A percentile compares a stretch with the other conserved stretches of the same genome.
phyloP scores from a whole-genome alignment of 2,113 vertebrate genomes.

The Prunella himalayana region DNA sequence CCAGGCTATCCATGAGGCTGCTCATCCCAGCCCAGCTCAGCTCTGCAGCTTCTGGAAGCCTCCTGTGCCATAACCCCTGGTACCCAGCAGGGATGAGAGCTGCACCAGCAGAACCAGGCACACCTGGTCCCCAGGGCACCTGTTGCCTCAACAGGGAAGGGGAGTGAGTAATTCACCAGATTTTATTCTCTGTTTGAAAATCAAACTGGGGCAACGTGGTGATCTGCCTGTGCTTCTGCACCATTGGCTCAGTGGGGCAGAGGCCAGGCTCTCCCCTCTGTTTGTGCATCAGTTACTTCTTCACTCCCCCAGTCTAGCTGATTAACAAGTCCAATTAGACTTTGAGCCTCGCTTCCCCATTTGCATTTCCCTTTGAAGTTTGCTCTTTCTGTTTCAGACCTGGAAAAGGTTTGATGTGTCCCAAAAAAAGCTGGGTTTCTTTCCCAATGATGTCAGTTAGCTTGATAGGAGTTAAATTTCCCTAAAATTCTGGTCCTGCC shows the following conservation, averaged over 20 bases:
- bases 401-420: not conserved
- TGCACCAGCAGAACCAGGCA: not conserved
- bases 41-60: rapidly evolving
- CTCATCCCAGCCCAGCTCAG: not conserved
- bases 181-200: not conserved
- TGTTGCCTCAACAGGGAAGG: not conserved
- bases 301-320: not conserved
- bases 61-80: rapidly evolving
- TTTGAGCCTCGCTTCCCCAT: not conserved
- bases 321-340: conserved; percentile 42
- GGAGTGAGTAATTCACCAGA: not conserved
- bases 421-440: not conserved
- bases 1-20: not conserved
- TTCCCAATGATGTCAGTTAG: not conserved
- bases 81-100: not conserved
- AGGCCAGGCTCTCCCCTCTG: not conserved
- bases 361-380: conserved; percentile 40
- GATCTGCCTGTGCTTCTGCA: not conserved
- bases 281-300: not conserved
- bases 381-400: not conserved
- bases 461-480: not conserved
- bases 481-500: not conserved
- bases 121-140: no score
- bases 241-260: not conserved
- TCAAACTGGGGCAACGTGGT: not conserved